Percentiles rank a stretch among this genome's conserved stretches.
These are phyloP conservation scores for Crotalus horridus DNA, from an alignment of 2,113 vertebrate genomes.

Conservation along the genomic window DNA sequence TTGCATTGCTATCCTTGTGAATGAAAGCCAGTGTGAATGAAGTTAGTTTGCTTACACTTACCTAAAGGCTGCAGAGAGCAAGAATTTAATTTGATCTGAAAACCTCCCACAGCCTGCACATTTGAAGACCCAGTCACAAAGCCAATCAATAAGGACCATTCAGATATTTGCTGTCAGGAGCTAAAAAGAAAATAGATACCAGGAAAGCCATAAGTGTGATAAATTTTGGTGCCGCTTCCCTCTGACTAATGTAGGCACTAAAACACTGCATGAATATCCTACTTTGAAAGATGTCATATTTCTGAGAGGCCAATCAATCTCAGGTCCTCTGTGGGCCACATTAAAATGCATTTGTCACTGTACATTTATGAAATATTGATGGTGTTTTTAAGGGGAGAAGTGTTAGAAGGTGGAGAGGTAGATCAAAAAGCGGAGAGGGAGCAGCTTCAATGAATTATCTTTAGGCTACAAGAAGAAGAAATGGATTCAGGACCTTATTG, in stretches of 20 bases:
- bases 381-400: conserved; percentile 73
- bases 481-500: conserved; percentile 57
- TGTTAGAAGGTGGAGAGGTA: conserved; percentile 75
- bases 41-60: conserved; percentile 40
- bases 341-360: conserved; percentile 96
- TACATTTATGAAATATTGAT: conserved; percentile 89
- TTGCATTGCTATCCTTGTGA: conserved; percentile 5
- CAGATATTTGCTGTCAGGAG: conserved; percentile 85
- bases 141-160: conserved; percentile 82
- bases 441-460: conserved; percentile 79
- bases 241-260: conserved; percentile 97
- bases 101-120: conserved; percentile 63
- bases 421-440: conserved; percentile 66
- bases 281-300: conserved; percentile 87
- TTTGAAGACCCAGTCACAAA: conserved; percentile 75
- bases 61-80: conserved; percentile 50
- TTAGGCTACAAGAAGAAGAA: conserved; percentile 65
- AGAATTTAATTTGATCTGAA: conserved; percentile 60
- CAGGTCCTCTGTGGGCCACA: conserved; percentile 81
- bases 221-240: conserved; percentile 83
- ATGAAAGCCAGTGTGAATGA: conserved; percentile 51
- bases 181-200: conserved; percentile 90
- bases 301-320: conserved; percentile 93
- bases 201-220: conserved; percentile 98
- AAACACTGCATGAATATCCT: conserved; percentile 89